A percentile compares a stretch with the other conserved stretches of the same genome.
phyloP scores from a whole-genome alignment of 2,113 vertebrate genomes.

The Podarcis muralis region DNA sequence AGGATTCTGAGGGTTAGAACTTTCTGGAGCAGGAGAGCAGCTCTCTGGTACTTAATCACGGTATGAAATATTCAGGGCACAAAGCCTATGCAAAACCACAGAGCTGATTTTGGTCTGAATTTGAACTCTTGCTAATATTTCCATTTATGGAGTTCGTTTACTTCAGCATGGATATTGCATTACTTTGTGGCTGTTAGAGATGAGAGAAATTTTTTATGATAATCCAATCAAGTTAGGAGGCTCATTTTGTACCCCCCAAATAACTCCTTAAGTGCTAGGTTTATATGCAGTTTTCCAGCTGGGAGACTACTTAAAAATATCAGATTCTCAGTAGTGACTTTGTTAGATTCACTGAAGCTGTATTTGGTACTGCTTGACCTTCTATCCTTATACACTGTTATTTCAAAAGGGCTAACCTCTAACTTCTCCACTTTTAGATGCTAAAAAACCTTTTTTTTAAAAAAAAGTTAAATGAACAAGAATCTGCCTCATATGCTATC shows the following conservation, averaged over 20 bases:
- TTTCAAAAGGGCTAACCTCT: neutral
- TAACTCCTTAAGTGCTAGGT: constrained; percentile 47
- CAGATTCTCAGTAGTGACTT: neutral
- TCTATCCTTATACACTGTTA: neutral
- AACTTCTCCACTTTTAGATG: neutral
- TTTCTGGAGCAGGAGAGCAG: neutral
- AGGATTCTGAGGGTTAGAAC: neutral
- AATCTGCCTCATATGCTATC: neutral
- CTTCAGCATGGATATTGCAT: constrained; percentile 32
- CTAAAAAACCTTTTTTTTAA: neutral
- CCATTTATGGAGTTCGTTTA: constrained; percentile 58
- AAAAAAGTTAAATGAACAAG: neutral
- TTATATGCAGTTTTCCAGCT: constrained; percentile 29
- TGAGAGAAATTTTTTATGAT: constrained; percentile 51
- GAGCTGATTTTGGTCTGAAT: constrained; percentile 31
- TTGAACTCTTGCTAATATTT: constrained; percentile 39
- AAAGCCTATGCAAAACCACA: constrained; percentile 40
- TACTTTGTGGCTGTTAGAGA: constrained; percentile 41
- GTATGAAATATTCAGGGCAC: neutral
- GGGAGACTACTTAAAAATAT: rapidly evolving
- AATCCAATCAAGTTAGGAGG: constrained; percentile 53
- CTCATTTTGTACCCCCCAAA: constrained; percentile 33
- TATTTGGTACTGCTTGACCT: neutral
- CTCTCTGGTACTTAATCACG: constrained; percentile 24
- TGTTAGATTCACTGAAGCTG: neutral